Evolutionary conservation across 2,888 invertebrate genomes (phyloP).

Genomic region (Sussaba pulchella): DNA sequence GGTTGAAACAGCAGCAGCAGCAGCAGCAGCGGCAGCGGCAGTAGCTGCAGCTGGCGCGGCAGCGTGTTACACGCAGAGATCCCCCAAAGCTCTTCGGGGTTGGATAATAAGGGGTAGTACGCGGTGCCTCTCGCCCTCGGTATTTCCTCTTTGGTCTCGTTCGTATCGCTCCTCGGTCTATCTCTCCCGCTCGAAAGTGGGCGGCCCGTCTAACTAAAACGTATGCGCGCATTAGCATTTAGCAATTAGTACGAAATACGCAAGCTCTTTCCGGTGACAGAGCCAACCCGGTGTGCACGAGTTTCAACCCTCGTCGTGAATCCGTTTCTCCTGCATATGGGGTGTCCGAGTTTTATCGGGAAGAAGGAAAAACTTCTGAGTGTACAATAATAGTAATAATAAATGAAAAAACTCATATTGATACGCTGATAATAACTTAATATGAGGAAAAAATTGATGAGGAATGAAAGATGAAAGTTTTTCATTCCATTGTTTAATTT

Average conservation of each 20-base stretch:
- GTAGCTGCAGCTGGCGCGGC: conserved; percentile 50
- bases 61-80: conserved; percentile 56
- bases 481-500: too few species aligned
- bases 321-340: conserved; percentile 23
- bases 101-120: conserved; percentile 43
- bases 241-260: conserved; percentile 74
- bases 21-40: conserved; percentile 38
- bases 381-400: too few species aligned
- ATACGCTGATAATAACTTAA: too few species aligned
- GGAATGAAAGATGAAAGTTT: too few species aligned
- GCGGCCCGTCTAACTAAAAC: conserved; percentile 69
- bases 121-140: conserved; percentile 9
- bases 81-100: conserved; percentile 24
- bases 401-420: too few species aligned
- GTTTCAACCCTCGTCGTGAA: conserved; percentile 36
- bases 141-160: conserved; percentile 34
- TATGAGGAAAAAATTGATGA: too few species aligned
- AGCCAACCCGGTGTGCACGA: conserved; percentile 24
- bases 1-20: conserved; percentile 37
- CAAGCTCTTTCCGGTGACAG: conserved; percentile 19
- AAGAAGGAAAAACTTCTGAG: too few species aligned
- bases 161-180: conserved; percentile 19
- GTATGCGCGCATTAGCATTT: conserved; percentile 76
- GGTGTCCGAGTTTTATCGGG: conserved; percentile 10
- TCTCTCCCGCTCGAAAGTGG: conserved; percentile 67